phyloP scores from a whole-genome alignment of 2,113 vertebrate genomes.

The Vicugna pacos region DNA sequence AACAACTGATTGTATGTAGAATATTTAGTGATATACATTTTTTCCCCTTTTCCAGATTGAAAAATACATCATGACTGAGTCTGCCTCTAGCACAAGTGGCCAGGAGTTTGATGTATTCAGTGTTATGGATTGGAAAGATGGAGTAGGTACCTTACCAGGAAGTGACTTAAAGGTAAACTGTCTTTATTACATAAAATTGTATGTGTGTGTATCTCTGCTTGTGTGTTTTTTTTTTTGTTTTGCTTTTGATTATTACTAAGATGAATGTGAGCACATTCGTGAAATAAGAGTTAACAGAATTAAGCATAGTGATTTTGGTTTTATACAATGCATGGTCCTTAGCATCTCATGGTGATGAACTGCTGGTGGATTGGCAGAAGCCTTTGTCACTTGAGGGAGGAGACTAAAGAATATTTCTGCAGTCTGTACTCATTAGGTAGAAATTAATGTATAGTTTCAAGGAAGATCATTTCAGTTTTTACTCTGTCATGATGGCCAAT shows the following conservation, averaged over 20 bases:
- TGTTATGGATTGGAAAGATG: conserved; percentile 99
- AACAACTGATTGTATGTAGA: background rate
- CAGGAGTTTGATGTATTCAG: conserved; percentile 97
- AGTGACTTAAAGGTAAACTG: conserved; percentile 95
- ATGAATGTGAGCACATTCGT: background rate
- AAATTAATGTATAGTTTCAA: background rate
- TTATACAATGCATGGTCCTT: background rate
- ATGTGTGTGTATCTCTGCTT: background rate
- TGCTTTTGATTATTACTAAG: conserved; percentile 11
- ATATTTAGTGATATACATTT: conserved; percentile 14
- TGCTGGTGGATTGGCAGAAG: background rate
- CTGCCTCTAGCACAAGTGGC: conserved; percentile 87
- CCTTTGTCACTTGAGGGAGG: background rate
- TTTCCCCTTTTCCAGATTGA: conserved; percentile 54
- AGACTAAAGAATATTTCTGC: background rate
- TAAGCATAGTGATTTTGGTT: background rate
- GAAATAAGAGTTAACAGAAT: conserved; percentile 28
- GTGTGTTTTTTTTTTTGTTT: no score
- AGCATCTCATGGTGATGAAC: background rate
- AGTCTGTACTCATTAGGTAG: background rate
- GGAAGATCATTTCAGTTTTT: background rate
- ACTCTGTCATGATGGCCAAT: background rate
- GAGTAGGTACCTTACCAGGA: conserved; percentile 96
- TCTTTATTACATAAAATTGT: background rate
- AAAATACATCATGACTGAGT: conserved; percentile 89